These are phyloP conservation scores for Augiades crinisus DNA, from an alignment of 2,888 invertebrate genomes.

Conservation along the genomic window DNA sequence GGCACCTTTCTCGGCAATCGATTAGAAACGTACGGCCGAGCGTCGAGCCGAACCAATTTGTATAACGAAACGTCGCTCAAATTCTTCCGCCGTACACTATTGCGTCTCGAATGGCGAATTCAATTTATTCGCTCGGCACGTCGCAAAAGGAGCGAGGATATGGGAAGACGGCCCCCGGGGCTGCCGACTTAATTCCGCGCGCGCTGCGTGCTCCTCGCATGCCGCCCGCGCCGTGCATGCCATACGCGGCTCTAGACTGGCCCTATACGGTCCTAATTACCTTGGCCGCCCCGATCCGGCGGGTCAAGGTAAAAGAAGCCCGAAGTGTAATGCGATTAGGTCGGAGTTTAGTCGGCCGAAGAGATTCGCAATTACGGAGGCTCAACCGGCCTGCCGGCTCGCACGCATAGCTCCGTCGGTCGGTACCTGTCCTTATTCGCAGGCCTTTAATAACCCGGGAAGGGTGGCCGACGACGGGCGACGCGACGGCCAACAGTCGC, in stretches of 20 bases:
- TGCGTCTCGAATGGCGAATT: conserved; percentile 26
- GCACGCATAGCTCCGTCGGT: conserved; percentile 19
- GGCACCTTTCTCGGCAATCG: neutral
- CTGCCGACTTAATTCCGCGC: conserved; percentile 28
- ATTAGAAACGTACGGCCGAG: conserved; percentile 1
- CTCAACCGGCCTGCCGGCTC: conserved; percentile 4
- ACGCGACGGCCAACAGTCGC: conserved; percentile 8
- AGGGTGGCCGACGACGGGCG: conserved; percentile 9
- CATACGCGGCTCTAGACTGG: neutral
- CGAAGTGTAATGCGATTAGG: conserved; percentile 27
- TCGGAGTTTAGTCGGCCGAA: conserved; percentile 26
- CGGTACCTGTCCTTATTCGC: conserved; percentile 8
- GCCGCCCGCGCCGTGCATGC: neutral
- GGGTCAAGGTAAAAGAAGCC: conserved; percentile 24
- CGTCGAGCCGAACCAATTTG: conserved; percentile 10
- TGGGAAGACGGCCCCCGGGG: conserved; percentile 30
- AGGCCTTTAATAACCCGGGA: conserved; percentile 5
- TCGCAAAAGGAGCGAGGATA: conserved; percentile 25
- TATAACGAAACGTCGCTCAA: conserved; percentile 14
- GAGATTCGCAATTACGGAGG: conserved; percentile 29
- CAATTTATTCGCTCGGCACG: conserved; percentile 32
- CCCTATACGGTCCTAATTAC: conserved; percentile 3
- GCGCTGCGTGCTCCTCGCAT: conserved; percentile 23
- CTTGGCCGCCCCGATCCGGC: neutral
- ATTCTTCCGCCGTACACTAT: conserved; percentile 26